A percentile compares a stretch with the other conserved stretches of the same genome.
Conservation (phyloP, 1,140 invertebrate species). For the Acarapis woodi region DNA sequence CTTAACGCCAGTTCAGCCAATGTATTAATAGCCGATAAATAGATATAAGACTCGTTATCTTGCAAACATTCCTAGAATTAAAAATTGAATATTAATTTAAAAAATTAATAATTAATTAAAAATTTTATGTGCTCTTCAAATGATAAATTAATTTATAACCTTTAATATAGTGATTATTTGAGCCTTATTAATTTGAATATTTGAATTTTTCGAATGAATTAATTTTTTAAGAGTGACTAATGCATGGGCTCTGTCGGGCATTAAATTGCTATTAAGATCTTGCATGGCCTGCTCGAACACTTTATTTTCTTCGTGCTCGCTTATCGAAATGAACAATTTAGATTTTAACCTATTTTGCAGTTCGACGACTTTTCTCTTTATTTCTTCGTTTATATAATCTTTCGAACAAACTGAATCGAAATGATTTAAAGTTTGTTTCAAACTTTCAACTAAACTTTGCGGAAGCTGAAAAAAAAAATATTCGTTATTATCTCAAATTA, state of each 20-base stretch:
- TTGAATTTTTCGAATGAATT: conserved; percentile 30
- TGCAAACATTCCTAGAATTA: conserved; percentile 28
- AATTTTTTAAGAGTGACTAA: conserved; percentile 37
- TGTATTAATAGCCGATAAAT: conserved; percentile 42
- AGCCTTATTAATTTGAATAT: conserved; percentile 30
- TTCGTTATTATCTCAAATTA: too few species aligned
- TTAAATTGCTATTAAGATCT: conserved; percentile 34
- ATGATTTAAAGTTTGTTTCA: background rate
- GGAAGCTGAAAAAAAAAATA: too few species aligned
- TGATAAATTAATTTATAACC: conserved; percentile 12
- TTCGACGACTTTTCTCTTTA: background rate
- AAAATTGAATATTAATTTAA: conserved; percentile 6
- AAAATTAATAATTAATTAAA: background rate
- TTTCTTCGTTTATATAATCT: background rate
- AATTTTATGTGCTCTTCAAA: conserved; percentile 2
- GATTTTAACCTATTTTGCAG: background rate
- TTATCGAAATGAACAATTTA: background rate
- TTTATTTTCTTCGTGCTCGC: conserved; percentile 4
- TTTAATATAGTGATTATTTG: conserved; percentile 35
- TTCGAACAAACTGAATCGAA: too few species aligned
- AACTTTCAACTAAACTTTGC: background rate
- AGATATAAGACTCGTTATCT: conserved; percentile 51
- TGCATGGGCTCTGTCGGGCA: conserved; percentile 50
- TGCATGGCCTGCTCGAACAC: conserved; percentile 21
- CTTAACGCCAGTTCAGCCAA: conserved; percentile 30